Conservation (phyloP, 37 sponge, comb jelly and placozoan genomes). For the Agelas oroides region DNA sequence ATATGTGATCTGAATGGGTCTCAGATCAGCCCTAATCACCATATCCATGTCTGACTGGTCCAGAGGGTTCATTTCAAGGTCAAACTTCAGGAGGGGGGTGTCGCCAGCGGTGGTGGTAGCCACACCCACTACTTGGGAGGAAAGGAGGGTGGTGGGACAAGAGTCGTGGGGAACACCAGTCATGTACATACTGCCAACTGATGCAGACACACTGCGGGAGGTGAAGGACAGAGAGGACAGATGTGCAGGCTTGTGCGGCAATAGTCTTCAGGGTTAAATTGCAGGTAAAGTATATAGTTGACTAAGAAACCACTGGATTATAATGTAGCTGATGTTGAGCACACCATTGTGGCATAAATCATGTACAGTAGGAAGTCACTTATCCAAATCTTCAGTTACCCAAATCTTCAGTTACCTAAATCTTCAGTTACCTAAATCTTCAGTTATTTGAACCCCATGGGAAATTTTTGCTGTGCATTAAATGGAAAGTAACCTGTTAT, state of each 20-base stretch:
- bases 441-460: too few relatives aligned
- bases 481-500: too few relatives aligned
- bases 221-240: background rate
- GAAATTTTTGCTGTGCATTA: too few relatives aligned
- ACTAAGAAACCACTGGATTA: too few relatives aligned
- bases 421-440: too few relatives aligned
- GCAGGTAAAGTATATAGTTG: too few relatives aligned
- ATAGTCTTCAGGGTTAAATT: too few relatives aligned
- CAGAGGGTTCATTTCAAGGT: slow-evolving; percentile 68
- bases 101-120: background rate
- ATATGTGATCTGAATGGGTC: slow-evolving; percentile 72
- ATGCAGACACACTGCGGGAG: slow-evolving; percentile 29
- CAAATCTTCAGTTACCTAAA: too few relatives aligned
- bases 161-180: slow-evolving; percentile 37
- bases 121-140: slow-evolving; percentile 1
- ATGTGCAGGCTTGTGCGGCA: background rate
- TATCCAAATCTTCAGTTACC: too few relatives aligned
- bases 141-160: slow-evolving; percentile 5
- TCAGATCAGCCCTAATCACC: slow-evolving; percentile 40
- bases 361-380: too few relatives aligned
- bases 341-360: too few relatives aligned
- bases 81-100: slow-evolving; percentile 48
- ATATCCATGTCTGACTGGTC: slow-evolving; percentile 54
- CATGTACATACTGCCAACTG: slow-evolving; percentile 43
- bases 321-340: too few relatives aligned